Base-by-base conservation (phyloP, 2,113 vertebrate genomes). In the Channa argus region DNA sequence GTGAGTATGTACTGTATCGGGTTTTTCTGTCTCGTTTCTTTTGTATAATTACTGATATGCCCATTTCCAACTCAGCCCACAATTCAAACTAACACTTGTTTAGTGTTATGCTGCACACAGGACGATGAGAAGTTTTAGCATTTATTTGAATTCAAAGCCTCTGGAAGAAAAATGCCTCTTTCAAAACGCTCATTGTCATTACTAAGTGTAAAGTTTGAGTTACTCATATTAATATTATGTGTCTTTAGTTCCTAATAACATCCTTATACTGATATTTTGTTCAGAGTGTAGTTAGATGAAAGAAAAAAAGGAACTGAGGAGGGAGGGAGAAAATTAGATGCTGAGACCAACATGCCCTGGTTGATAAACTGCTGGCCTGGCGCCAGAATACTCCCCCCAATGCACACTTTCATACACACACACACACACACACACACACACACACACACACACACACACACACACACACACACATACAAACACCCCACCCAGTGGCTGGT, bases 341-440 rank as follows among this genome's bases (percentile, higher is more conserved):
- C 80, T 74, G 51, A 89, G 88, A 89, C 84, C 75, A 88, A 77
- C 84, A 60, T 86, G 63, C 76, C 71, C 79, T 14, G 24, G 62
- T 78, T 92, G 90, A 92, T 91, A 92, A 88, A 85, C 50, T 72
- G 47, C 33, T 89, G 91, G 87, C 77, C 63, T 67, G 62, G 73
- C 36, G 69, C 90, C 90, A 92, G 59, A 65, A 71, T 41, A 69
- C 71, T 14, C 62, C 66, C 86, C 69, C 36, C 3, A 37, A 4
- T 7, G 24, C 24, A 24, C 24, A 24, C 24, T 24, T 24, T 24
- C 24, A 24, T 24, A 24, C 24, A 50, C 41, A 34, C 52, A 37
- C 33, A 53, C 36, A 39, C 24, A 43, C 74, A 62, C 71, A 73
- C 59, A 53, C 39, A 47, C 13, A 43, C n/a, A 50, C 41, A 36